phyloP scores from a whole-genome alignment of 2,797 vertebrate species.

The Hafferia zeledoni region DNA sequence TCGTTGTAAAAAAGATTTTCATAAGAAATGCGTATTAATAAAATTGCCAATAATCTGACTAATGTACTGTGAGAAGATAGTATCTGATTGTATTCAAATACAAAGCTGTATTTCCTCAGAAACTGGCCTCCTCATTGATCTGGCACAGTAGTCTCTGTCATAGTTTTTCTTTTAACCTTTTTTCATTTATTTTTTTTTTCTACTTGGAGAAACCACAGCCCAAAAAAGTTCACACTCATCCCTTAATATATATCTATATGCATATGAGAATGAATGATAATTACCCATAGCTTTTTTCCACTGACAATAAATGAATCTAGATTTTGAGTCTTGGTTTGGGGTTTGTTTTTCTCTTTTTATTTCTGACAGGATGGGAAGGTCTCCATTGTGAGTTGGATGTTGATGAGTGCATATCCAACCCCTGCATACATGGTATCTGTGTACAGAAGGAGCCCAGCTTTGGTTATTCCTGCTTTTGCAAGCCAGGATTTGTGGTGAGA shows the following conservation, averaged over 20 bases:
- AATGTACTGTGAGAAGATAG: not conserved
- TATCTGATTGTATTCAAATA: not conserved
- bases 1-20: not conserved
- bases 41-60: not conserved
- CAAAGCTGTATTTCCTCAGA: not conserved
- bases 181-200: not conserved
- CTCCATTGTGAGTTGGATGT: constrained; percentile 85
- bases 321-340: not conserved
- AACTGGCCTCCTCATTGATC: not conserved
- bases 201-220: not conserved
- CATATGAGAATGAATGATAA: not conserved
- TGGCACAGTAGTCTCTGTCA: not conserved
- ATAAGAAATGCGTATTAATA: accelerated
- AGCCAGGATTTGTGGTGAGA: constrained; percentile 86
- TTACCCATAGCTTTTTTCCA: not conserved
- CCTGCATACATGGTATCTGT: constrained; percentile 85
- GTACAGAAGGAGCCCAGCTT: constrained; percentile 82
- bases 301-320: not conserved
- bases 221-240: not conserved
- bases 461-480: constrained; percentile 87
- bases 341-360: not conserved
- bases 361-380: constrained; percentile 86
- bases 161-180: not conserved
- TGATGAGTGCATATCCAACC: constrained; percentile 85
- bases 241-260: not conserved